Base-by-base conservation (phyloP, 2,888 invertebrate genomes). In the Limnephilus lunatus region DNA sequence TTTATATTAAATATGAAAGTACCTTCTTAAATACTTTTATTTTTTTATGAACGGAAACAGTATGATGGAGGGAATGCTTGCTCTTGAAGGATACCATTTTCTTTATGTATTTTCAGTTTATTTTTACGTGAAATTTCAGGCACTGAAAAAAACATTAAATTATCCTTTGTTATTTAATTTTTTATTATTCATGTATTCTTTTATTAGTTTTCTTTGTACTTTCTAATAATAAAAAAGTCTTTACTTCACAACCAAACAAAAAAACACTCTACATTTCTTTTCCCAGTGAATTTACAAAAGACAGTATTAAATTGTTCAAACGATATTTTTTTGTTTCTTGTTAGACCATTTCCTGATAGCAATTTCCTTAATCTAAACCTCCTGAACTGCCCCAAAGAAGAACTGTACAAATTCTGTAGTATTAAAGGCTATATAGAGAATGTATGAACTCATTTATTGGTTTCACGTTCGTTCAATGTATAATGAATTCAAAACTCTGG, bases 291-390 rank as follows among this genome's bases (percentile, higher is more conserved):
- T 68, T 68, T 11, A 68, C 68, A 68, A 68, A 68, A n/a, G 68
- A 9, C 25, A 68, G 25, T 68, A n/a, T 68, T 68, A 68, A 68
- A 68, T 68, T 25, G 9, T 68, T 68, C 68, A 86, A 86, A 86
- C 48, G 48, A 48, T 12, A 12, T 44, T 86, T 44, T n/a, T 86
- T 7, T 86, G 44, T 86, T 86, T 44, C 48, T 86, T 30, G 48
- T 44, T 30, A 30, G n/a, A n/a, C 86, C 44, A 44, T 44, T 86
- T 86, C 86, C 68, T 68, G 68, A 68, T 68, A n/a, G 9, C 68
- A 68, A 68, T 68, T 68, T 68, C 82, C 31, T 15, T 31, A 82
- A 82, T 31, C 82, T 14, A 19, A 82, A 7, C 82, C 82, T 31
- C 32, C 9, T 14, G 15, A 14, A 31, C 82, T 82, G 32, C 82